phyloP scores from a whole-genome alignment of 2,113 vertebrate genomes.

The Empidonax alnorum region DNA sequence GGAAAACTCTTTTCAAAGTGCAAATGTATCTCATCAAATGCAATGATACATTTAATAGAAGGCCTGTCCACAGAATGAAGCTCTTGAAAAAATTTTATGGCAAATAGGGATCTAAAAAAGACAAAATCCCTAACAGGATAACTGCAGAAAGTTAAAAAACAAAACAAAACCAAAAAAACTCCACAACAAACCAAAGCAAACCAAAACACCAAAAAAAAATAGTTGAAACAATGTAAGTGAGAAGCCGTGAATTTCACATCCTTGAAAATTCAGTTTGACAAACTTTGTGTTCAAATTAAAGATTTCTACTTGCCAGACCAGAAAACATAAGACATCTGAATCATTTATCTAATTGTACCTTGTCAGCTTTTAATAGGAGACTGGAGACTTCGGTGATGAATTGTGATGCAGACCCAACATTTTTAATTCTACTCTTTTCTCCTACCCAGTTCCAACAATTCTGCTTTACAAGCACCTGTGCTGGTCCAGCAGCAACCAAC shows the following conservation, averaged over 20 bases:
- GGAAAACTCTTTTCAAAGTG: neutral
- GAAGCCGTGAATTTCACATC: neutral
- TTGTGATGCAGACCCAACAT: neutral
- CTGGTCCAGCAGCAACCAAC: neutral
- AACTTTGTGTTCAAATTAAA: neutral
- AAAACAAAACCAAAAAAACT: too few species aligned
- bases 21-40: neutral
- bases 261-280: neutral
- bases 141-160: neutral
- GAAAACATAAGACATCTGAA: neutral
- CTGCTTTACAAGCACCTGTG: neutral
- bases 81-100: neutral
- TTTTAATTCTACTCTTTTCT: neutral
- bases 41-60: neutral
- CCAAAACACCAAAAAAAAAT: too few species aligned
- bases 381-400: neutral
- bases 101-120: neutral
- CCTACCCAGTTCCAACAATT: neutral
- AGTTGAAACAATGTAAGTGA: neutral
- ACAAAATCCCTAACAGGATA: neutral
- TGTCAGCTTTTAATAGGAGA: neutral
- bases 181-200: too few species aligned
- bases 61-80: accelerated
- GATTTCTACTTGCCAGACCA: neutral
- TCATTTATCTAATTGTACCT: neutral